A percentile compares a stretch with the other conserved stretches of the same genome.
Evolutionary conservation across 2,797 vertebrate genomes (phyloP).

Genomic region (Liparis tanakae): DNA sequence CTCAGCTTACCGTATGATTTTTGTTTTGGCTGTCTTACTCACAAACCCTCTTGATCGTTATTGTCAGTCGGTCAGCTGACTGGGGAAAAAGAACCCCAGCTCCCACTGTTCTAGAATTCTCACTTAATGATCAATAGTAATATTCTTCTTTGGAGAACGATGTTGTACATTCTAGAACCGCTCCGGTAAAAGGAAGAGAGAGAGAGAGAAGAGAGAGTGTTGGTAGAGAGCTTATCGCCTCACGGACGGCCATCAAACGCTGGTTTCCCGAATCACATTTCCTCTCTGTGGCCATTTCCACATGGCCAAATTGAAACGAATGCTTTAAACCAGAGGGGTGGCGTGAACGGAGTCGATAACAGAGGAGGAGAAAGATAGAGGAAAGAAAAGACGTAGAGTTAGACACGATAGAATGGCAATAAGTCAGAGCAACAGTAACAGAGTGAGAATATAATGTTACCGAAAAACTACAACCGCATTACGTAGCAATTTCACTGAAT

Average conservation of each 20-base stretch:
- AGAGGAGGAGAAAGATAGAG: slow-evolving; percentile 60
- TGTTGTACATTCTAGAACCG: slow-evolving; percentile 24
- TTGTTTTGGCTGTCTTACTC: slow-evolving; percentile 44
- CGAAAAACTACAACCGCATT: slow-evolving; percentile 78
- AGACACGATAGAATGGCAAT: slow-evolving; percentile 74
- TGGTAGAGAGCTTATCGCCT: slow-evolving; percentile 46
- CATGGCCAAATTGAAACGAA: slow-evolving; percentile 28
- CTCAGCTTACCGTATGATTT: slow-evolving; percentile 39
- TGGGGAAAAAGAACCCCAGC: slow-evolving; percentile 28
- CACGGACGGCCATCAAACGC: slow-evolving; percentile 38
- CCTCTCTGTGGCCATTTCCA: slow-evolving; percentile 27
- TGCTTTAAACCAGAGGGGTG: slow-evolving; percentile 43
- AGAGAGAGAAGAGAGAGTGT: slow-evolving; percentile 44
- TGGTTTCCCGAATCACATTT: slow-evolving; percentile 33
- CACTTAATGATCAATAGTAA: not conserved
- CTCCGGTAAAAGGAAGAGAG: slow-evolving; percentile 43
- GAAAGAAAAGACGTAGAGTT: slow-evolving; percentile 69
- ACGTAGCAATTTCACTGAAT: slow-evolving; percentile 84
- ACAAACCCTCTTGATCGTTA: slow-evolving; percentile 58
- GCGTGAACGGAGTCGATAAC: not conserved
- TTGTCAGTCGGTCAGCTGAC: slow-evolving; percentile 55
- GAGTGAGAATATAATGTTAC: slow-evolving; percentile 70
- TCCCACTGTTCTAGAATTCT: slow-evolving; percentile 43
- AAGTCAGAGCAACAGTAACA: slow-evolving; percentile 71
- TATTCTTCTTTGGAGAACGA: slow-evolving; percentile 26